Percentiles rank a stretch among this genome's conserved stretches.
These are phyloP conservation scores for Nilaparvata lugens DNA, from an alignment of 1,140 invertebrate species.

Conservation along the genomic window DNA sequence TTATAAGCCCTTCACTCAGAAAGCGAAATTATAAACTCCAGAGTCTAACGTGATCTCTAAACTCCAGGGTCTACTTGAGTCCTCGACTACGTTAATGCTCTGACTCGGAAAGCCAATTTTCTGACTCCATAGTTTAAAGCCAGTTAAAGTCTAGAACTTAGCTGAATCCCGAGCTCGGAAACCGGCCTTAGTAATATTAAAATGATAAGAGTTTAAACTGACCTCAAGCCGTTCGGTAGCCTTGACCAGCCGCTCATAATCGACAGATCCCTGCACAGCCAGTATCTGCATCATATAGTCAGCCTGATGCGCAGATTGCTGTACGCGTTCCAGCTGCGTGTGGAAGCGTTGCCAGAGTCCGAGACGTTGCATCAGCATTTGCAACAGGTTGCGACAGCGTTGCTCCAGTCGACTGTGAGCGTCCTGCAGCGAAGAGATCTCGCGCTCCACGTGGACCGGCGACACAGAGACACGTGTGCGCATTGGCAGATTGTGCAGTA, in stretches of 20 bases:
- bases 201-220: background rate
- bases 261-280: constrained; percentile 66
- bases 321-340: constrained; percentile 61
- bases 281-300: constrained; percentile 78
- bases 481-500: constrained; percentile 63
- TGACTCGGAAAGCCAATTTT: no score
- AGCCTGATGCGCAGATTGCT: constrained; percentile 66
- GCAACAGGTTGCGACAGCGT: constrained; percentile 52
- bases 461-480: constrained; percentile 60
- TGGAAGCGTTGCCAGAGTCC: constrained; percentile 61
- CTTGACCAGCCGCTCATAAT: constrained; percentile 59
- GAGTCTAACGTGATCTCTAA: no score
- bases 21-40: no score
- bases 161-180: no score
- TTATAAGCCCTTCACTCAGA: no score
- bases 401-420: constrained; percentile 57
- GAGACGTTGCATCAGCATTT: constrained; percentile 50
- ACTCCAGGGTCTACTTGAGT: no score
- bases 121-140: no score
- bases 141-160: no score
- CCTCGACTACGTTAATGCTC: no score
- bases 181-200: no score
- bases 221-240: constrained; percentile 22
- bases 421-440: constrained; percentile 63
- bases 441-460: constrained; percentile 58